Conservation (phyloP, 1,140 invertebrate genomes). For the Ladona fulva region DNA sequence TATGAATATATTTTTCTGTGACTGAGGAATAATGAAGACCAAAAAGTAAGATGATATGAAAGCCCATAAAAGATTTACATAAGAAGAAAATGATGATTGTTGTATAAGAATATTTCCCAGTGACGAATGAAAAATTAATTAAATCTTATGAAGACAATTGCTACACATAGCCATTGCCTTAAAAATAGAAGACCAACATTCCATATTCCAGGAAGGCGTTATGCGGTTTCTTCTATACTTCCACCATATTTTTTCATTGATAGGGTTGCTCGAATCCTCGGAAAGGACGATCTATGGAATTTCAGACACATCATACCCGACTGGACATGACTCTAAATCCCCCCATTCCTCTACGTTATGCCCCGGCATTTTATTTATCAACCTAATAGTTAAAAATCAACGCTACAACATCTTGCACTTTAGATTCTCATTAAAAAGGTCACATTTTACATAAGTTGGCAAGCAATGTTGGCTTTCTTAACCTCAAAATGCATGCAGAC, state of each 20-base stretch:
- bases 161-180: background rate
- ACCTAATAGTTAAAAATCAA: background rate
- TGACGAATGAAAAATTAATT: background rate
- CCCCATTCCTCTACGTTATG: background rate
- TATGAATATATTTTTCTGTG: background rate
- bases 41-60: background rate
- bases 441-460: too few relatives aligned
- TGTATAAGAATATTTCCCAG: background rate
- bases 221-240: background rate
- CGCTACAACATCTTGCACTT: background rate
- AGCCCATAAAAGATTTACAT: background rate
- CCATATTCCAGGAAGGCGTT: background rate
- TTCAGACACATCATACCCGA: background rate
- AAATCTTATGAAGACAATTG: background rate
- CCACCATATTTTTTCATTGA: background rate
- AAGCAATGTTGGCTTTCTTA: too few relatives aligned
- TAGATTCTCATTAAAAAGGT: too few relatives aligned
- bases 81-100: background rate
- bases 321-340: background rate
- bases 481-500: too few relatives aligned
- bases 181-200: background rate
- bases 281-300: background rate
- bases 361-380: background rate
- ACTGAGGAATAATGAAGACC: background rate
- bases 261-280: conserved; percentile 2